Evolutionary conservation across 2,113 vertebrate genomes (phyloP).

Genomic region (Jaculus jaculus): DNA sequence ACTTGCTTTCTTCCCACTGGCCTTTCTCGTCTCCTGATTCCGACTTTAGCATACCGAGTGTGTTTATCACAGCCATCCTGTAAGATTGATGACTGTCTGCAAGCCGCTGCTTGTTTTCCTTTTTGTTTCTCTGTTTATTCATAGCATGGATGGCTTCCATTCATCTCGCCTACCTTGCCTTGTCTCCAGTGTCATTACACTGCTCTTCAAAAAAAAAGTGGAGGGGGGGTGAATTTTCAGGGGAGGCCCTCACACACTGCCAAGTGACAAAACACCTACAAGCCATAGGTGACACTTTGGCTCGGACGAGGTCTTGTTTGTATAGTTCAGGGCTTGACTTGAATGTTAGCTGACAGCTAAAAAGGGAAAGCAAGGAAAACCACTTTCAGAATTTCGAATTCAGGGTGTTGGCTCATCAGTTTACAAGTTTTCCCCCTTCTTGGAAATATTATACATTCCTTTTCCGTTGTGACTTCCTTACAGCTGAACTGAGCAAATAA

Average conservation of each 20-base stretch:
- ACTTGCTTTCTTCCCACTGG: background rate
- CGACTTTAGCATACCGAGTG: background rate
- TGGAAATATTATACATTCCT: conserved; percentile 16
- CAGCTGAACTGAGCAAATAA: conserved; percentile 38
- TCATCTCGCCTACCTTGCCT: conserved; percentile 20
- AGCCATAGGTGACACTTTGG: background rate
- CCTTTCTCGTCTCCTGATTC: conserved; percentile 38
- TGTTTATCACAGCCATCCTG: background rate
- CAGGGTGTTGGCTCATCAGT: background rate
- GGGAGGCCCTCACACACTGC: background rate
- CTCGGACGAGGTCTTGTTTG: background rate
- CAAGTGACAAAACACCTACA: background rate
- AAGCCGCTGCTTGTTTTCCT: background rate
- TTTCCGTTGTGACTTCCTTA: conserved; percentile 2
- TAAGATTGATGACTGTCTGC: background rate
- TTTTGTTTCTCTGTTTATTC: conserved; percentile 55
- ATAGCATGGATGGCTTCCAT: conserved; percentile 28
- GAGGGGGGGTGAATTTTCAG: background rate
- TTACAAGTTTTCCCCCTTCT: background rate
- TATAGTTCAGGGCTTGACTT: background rate
- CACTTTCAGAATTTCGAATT: conserved; percentile 23
- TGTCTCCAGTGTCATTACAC: conserved; percentile 34
- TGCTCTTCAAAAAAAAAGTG: background rate
- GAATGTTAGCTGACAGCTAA: background rate
- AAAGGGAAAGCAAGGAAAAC: background rate